A percentile compares a stretch with the other conserved stretches of the same genome.
These are phyloP conservation scores for Philopotamus ludificatus DNA, from an alignment of 1,140 invertebrate genomes.

Conservation along the genomic window DNA sequence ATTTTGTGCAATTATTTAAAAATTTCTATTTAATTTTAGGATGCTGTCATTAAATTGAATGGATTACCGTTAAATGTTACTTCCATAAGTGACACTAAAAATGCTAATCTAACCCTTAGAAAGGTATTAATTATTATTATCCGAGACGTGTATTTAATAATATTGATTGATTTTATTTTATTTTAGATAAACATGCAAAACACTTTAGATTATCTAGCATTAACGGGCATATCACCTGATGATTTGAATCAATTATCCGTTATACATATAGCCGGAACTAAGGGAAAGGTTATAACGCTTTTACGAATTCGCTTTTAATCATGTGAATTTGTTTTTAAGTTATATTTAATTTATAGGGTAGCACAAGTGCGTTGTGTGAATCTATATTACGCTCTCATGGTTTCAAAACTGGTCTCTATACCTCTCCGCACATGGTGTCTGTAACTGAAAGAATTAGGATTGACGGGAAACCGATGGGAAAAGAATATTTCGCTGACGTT, in stretches of 20 bases:
- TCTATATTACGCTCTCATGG: slow-evolving; percentile 83
- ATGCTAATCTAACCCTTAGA: not conserved
- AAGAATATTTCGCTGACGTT: slow-evolving; percentile 72
- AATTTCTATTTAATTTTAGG: slow-evolving; percentile 19
- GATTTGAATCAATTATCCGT: slow-evolving; percentile 72
- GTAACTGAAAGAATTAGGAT: slow-evolving; percentile 92
- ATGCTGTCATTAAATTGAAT: slow-evolving; percentile 29
- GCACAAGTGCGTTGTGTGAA: slow-evolving; percentile 92
- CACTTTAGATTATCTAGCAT: slow-evolving; percentile 53
- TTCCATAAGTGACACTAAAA: slow-evolving; percentile 1
- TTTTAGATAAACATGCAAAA: slow-evolving; percentile 24
- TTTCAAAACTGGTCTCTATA: slow-evolving; percentile 91
- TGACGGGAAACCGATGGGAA: slow-evolving; percentile 75
- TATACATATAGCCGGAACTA: slow-evolving; percentile 95
- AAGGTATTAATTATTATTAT: not conserved
- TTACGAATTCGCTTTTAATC: not conserved
- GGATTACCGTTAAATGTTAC: slow-evolving; percentile 20
- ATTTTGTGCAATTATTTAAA: not conserved
- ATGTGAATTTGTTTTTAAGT: not conserved
- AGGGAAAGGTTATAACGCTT: slow-evolving; percentile 72
- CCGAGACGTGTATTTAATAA: not conserved
- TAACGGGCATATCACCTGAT: slow-evolving; percentile 65
- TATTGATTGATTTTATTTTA: slow-evolving; percentile 4
- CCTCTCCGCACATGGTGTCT: slow-evolving; percentile 91
- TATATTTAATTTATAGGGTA: slow-evolving; percentile 59